Evolutionary conservation across 2,797 vertebrate species (phyloP), one percentile per base, ranked within the genome.

Genomic region (Allobates femoralis): DNA sequence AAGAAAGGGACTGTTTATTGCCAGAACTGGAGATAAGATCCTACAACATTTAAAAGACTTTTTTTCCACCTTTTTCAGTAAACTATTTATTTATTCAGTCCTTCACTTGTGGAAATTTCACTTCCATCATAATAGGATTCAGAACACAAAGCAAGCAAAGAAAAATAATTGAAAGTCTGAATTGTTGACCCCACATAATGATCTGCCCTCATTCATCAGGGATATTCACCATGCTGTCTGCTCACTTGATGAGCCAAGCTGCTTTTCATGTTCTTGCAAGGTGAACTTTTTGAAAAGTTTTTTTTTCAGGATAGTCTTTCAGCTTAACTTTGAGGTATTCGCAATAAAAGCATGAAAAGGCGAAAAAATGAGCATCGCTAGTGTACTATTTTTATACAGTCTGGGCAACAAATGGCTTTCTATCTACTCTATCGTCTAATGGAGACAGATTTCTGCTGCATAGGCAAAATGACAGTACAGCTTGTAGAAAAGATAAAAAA

Each of bases 11-110:
- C 76, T 84, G 76, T 80, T 84, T 50, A 60, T 32, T 80, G 86
- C 82, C 76, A 79, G 75, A 64, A 80, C 5, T 51, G 46, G 56
- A 84, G 86, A 87, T 87, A 80, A 84, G 55, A 76, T 87, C 66
- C 34, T 66, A 23, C 60, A 60, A 56, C 81, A 56, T 67, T 51
- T 28, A 84, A 83, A 83, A 83, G 34, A 26, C 37, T 58, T 83
- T 71, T 55, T 30, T 75, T 11, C 34, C 23, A 6, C 5, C 30
- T 41, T 34, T 41, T 56, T 50, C 26, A 15, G 23, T 50, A 50
- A 74, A 74, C 32, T 71, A 64, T 84, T 71, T 46, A 87, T 74
- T 79, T 56, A 87, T 76, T 77, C 86, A 79, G 60, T 74, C 76
- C 5, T 58, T 28, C 32, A n/a, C 66, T 86, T 64, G 32, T 81